Evolutionary conservation across 2,888 invertebrate genomes (phyloP), one percentile per base, ranked within the genome.

Genomic region (Brachypalpus laphriformis): DNA sequence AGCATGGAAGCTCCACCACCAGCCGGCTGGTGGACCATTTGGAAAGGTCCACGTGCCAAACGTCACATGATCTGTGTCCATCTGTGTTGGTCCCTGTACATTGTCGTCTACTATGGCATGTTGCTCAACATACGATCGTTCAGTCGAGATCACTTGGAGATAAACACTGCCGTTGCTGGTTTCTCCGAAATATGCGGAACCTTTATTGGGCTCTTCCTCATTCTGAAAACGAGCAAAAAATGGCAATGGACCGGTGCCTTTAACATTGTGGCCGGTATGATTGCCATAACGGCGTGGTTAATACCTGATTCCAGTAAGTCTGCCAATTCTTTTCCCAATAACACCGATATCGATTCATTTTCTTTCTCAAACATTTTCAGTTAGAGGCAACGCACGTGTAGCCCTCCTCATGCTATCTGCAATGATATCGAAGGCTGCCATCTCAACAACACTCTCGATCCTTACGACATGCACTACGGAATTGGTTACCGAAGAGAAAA

Each of bases 71-170:
- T 91, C 14, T 91, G 91, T 85, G 91, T 92, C 3, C 92, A 92
- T 86, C 82, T 92, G 28, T 89, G 90, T 49, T 92, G 92, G 92
- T 90, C 92, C 57, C 89, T 92, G 34, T 92, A 91, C 81, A 92
- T 92, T 54, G 90, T 91, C n/a, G 90, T 91, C 71, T 93, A 93
- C 88, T 93, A 93, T 78, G 93, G 93, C 70, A 92, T 92, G 90
- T 88, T 93, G 28, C 88, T 93, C 2, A 93, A 93, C 82, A 92
- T 93, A 25, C 91, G 92, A 47, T 91, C 92, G 20, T 92, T 93
- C 77, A 92, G 92, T 81, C 90, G 92, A 6, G 91, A 92, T 34
- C 91, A 92, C 87, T 88, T 93, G 22, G 91, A 90, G 76, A 88
- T 92, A 6, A 93, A 92, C 77, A 93, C 93, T 28, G 91, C 90